Percentiles rank a stretch among this genome's conserved stretches.
These are phyloP conservation scores for Tragelaphus imberbis DNA, from an alignment of 2,113 vertebrate species.

Conservation along the genomic window DNA sequence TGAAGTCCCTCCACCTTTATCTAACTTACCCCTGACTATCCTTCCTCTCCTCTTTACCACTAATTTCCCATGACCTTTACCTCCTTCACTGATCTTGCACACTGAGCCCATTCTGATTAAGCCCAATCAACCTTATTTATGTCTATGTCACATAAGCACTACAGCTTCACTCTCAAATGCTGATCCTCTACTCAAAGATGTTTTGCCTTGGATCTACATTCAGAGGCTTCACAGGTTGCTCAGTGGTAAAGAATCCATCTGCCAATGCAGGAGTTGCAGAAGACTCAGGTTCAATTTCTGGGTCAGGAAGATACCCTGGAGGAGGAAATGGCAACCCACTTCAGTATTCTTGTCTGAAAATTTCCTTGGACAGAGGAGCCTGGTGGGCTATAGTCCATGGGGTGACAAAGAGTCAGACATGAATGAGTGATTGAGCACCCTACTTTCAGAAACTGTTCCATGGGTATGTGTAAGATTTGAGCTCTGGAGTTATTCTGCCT, in stretches of 20 bases:
- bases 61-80: not conserved
- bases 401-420: not conserved
- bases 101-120: not conserved
- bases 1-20: not conserved
- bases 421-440: not conserved
- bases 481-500: not conserved
- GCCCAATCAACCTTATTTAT: not conserved
- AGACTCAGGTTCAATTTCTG: not conserved
- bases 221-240: not conserved
- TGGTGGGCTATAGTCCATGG: not conserved
- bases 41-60: not conserved
- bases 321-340: not conserved
- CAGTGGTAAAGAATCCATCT: not conserved
- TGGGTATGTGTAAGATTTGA: not conserved
- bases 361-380: not conserved
- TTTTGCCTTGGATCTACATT: not conserved
- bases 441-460: not conserved
- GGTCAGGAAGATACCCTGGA: not conserved
- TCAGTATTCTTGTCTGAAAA: not conserved
- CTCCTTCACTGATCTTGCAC: not conserved
- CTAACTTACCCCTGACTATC: not conserved
- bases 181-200: not conserved
- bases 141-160: not conserved
- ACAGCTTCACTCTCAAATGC: not conserved
- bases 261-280: not conserved